Evolutionary conservation across 2,797 vertebrate genomes (phyloP), one percentile per base, ranked within the genome.

Genomic region (Silurus lanzhouensis): DNA sequence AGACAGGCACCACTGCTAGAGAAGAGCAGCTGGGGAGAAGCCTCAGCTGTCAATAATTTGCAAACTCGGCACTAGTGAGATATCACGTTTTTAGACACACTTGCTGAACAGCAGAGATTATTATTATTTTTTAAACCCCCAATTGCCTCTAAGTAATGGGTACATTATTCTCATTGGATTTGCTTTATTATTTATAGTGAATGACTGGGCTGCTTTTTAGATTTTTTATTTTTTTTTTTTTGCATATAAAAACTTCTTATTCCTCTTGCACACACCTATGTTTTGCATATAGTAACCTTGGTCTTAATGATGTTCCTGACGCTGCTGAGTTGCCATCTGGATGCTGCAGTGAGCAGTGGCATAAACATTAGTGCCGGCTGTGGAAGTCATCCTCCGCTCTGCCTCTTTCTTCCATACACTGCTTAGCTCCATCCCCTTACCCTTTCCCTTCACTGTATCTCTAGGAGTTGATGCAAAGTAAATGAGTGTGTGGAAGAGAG

Each of bases 291-390:
- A 85, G 72, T 86, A 89, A 90, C 89, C 89, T 88, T 86, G 86
- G 82, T 86, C 83, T 84, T 84, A 81, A 83, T 85, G 84, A 84
- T 84, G 87, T 86, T 88, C 85, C 86, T 90, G 84, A 88, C 78
- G 84, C 84, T 90, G 85, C 89, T 89, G 88, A 70, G 80, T 77
- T 66, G 85, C 88, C 89, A 90, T 90, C 89, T 90, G 89, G 89
- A 76, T 79, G 83, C 86, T 86, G 67, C 82, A 84, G 84, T 82
- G 86, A 86, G 82, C 89, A 84, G 80, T 81, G 79, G 85, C 82
- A 87, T 76, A 83, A 88, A 88, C 75, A 86, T 86, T 89, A 91
- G 83, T 66, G 76, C 74, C 38, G 77, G 66, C 83, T 82, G 83
- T 87, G 70, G 88, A 85, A 86, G 86, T 84, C 87, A 55, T 84